A percentile compares a stretch with the other conserved stretches of the same genome.
Evolutionary conservation across 2,888 invertebrate species (phyloP).

Genomic region (Scaptomyza flava): DNA sequence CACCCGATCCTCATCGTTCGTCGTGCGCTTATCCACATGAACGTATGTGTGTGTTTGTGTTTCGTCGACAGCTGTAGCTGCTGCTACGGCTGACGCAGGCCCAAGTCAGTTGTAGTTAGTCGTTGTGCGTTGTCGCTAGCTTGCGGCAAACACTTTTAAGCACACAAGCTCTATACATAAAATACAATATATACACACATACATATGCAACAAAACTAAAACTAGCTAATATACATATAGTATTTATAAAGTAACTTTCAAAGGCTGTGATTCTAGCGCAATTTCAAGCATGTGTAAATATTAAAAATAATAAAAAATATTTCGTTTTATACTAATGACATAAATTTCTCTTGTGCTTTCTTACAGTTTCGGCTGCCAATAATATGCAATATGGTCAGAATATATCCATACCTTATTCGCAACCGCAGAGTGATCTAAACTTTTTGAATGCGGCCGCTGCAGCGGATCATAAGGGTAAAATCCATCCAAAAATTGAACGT

Average conservation of each 20-base stretch:
- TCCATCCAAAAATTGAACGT: constrained; percentile 85
- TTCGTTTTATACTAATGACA: constrained; percentile 1
- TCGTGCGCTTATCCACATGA: constrained; percentile 28
- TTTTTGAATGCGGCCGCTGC: constrained; percentile 84
- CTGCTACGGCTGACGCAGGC: constrained; percentile 38
- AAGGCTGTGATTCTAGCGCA: constrained; percentile 66
- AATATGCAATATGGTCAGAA: constrained; percentile 85
- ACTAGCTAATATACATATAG: constrained; percentile 10
- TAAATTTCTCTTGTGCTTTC: constrained; percentile 1
- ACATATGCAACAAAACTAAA: constrained; percentile 5
- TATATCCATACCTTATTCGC: constrained; percentile 85
- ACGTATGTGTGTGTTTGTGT: constrained; percentile 22
- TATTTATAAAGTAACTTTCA: constrained; percentile 13
- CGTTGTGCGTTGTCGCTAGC: constrained; percentile 65
- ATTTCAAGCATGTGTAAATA: constrained; percentile 59
- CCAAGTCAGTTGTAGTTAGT: constrained; percentile 74
- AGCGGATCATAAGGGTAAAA: constrained; percentile 84
- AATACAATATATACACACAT: constrained; percentile 17
- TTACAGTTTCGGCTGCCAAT: constrained; percentile 83
- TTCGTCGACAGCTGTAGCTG: constrained; percentile 40
- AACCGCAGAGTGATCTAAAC: constrained; percentile 84
- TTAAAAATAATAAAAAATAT: too few relatives aligned
- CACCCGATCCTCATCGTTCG: constrained; percentile 68
- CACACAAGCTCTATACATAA: constrained; percentile 11
- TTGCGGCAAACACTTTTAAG: constrained; percentile 39